Evolutionary conservation across 1,140 invertebrate species (phyloP).

Genomic region (Chionoecetes opilio): DNA sequence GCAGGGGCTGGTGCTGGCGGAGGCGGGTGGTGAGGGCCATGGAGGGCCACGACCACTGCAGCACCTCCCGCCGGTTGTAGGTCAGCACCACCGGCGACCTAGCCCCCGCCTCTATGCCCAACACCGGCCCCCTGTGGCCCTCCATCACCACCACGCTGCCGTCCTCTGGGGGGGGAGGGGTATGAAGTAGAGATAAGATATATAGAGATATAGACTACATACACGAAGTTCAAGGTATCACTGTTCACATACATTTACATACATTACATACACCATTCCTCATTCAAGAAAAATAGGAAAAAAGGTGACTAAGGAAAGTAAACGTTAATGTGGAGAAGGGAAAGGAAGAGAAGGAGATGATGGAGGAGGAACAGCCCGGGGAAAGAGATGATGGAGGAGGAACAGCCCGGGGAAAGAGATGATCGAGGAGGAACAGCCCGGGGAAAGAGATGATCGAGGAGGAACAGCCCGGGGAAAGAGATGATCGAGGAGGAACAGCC

Average conservation of each 20-base stretch:
- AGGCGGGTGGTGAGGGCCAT: constrained; percentile 57
- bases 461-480: not conserved
- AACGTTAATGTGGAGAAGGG: not conserved
- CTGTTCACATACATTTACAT: too few relatives aligned
- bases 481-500: not conserved
- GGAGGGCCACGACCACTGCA: constrained; percentile 74
- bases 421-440: not conserved
- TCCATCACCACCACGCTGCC: constrained; percentile 67
- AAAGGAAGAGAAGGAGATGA: not conserved
- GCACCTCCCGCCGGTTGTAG: constrained; percentile 50
- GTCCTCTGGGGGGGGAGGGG: constrained; percentile 49
- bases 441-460: not conserved
- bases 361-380: not conserved
- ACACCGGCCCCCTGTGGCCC: constrained; percentile 52
- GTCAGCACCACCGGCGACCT: constrained; percentile 65
- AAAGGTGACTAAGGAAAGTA: too few relatives aligned
- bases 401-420: not conserved
- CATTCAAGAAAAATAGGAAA: too few relatives aligned
- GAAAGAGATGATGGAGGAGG: not conserved
- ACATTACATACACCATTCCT: too few relatives aligned
- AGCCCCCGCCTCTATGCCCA: constrained; percentile 38
- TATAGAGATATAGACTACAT: too few relatives aligned
- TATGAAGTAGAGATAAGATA: not conserved
- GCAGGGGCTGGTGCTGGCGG: not conserved
- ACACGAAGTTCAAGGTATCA: too few relatives aligned